Evolutionary conservation across 2,113 vertebrate genomes (phyloP), one percentile per base, ranked within the genome.

Genomic region (Piprites chloris): DNA sequence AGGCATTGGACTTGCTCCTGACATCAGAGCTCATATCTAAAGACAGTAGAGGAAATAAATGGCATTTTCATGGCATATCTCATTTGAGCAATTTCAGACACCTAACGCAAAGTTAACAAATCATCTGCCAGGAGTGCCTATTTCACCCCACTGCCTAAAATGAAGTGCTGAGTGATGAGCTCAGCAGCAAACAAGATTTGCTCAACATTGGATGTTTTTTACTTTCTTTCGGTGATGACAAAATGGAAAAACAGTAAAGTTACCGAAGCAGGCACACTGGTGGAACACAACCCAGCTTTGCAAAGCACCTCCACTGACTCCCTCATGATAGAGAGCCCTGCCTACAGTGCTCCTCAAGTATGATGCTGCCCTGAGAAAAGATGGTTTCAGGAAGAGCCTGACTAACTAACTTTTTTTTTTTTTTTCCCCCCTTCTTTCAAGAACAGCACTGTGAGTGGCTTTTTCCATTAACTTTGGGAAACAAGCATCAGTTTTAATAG

Each of bases 401-500:
- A 21, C 5, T 53, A 61, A 58, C 14, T n/a, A 32, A 6, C 22
- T 23, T 3, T 16, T 63, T 61, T 47, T 7, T 6, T 37, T 2
- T 24, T 4, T 33, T 42, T 61, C 0, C 9, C 27, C 2, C 0
- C 0, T 73, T 73, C 27, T 74, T 58, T n/a, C 17, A 87, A 58
- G 41, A 81, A 69, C 6, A 4, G 9, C 42, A 33, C 9, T 58
- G 3, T 20, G 37, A 77, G 26, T 72, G 49, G 12, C 11, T 41
- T 81, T 73, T 90, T 32, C 35, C 39, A 66, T 90, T 89, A 94
- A 86, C 32, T 93, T 95, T 91, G 69, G 35, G 69, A 92, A 97
- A 87, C 15, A 83, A 91, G 5, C 26, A 73, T 93, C 88, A 46
- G 11, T 87, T 91, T 93, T 95, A 96, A 56, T 79, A 95, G 77